Base-by-base conservation (phyloP, 1,140 invertebrate genomes). In the Myzus persicae region DNA sequence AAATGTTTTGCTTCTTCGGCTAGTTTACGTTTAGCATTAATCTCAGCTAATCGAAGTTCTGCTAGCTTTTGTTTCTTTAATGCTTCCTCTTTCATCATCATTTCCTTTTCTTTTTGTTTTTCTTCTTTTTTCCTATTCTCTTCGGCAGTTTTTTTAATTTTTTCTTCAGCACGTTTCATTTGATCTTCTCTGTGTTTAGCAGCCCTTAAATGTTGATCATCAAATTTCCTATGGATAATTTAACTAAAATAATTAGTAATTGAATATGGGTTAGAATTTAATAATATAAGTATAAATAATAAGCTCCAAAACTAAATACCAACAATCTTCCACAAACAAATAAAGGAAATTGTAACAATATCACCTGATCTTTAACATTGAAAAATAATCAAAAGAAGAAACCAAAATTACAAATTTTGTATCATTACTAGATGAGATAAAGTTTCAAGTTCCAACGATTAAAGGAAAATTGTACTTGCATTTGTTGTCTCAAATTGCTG, bases 161-260 rank as follows among this genome's bases (percentile, higher is more conserved):
- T 93, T 54, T 93, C 91, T 85, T 84, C 46, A 40, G 11, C 31
- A 40, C 36, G 81, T 93, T 54, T 93, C 22, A 85, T 40, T 42
- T 93, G 91, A n/a, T 93, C 91, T 82, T 92, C 91, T 84, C 81
- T 81, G 1, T 93, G 91, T 84, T 93, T 93, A 20, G 76, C 76
- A 85, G 40, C 91, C 9, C 84, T 85, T 54, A 93, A 85, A 54
- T 93, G 91, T 93, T 84, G 81, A 31, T 93, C 46, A 54, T 85
- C 91, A 54, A 93, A 54, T 93, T 93, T 93, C 26, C 81, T 90
- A 46, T 42, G 40, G 38, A 40, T 31, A 26, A 84, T 42, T 38
- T 26, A 84, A 40, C 81, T 5, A 9, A 40, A 24, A 82, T 40
- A 40, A 40, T 82, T 22, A 38, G 18, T 36, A 81, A 18, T 38